These are phyloP conservation scores for Achatina immaculata DNA, from an alignment of 1,140 invertebrate genomes.

Conservation along the genomic window DNA sequence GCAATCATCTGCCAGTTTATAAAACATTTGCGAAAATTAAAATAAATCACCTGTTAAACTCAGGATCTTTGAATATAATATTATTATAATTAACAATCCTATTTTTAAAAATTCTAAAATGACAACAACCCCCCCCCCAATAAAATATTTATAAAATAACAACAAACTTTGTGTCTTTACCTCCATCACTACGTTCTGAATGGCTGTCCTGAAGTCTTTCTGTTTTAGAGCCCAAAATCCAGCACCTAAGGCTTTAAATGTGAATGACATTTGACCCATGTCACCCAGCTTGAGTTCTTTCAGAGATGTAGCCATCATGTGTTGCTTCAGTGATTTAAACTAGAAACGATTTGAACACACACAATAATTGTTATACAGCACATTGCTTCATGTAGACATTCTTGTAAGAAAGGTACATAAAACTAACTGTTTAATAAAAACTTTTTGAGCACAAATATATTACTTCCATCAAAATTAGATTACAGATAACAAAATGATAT, in stretches of 20 bases:
- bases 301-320: slow-evolving; percentile 56
- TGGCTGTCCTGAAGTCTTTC: slow-evolving; percentile 63
- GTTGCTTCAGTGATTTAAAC: slow-evolving; percentile 61
- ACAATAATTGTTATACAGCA: neutral
- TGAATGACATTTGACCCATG: slow-evolving; percentile 55
- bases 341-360: slow-evolving; percentile 28
- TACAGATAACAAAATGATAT: too few species aligned
- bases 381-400: neutral
- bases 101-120: too few species aligned
- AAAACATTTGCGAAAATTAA: too few species aligned
- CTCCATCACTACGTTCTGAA: slow-evolving; percentile 65
- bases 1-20: neutral
- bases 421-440: neutral
- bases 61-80: too few species aligned
- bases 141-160: too few species aligned
- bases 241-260: slow-evolving; percentile 63
- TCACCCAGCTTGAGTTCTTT: slow-evolving; percentile 63
- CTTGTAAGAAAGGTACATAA: neutral
- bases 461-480: too few species aligned
- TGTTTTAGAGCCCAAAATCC: slow-evolving; percentile 66
- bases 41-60: too few species aligned
- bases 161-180: slow-evolving; percentile 47
- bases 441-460: too few species aligned
- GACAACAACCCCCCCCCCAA: too few species aligned
- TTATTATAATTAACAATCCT: too few species aligned